Evolutionary conservation across 2,113 vertebrate species (phyloP), one percentile per base, ranked within the genome.

Genomic region (Cheilinus undulatus): DNA sequence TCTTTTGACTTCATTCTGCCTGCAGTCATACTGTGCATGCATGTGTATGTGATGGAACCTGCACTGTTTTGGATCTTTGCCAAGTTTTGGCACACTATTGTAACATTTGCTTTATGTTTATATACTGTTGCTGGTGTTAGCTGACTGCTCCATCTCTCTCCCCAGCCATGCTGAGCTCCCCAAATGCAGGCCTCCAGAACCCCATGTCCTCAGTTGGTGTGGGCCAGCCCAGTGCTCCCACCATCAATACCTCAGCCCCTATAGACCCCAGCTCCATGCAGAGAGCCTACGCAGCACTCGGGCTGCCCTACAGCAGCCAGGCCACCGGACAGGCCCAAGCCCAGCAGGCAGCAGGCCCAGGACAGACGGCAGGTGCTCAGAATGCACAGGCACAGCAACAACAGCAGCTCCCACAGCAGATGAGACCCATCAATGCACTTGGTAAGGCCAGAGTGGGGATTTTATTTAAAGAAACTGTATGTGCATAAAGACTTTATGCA

Each of bases 201-300:
- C 92, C 96, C 30, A 94, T 99, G 14, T 95, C 96, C 4, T 95
- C 95, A 38, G 95, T 95, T 62, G 95, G 95, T 24, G 86, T 96
- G 3, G 96, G 96, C 76, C 98, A 97, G 78, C 94, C 95, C 79
- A 94, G 90, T 52, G 82, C 96, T 36, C 92, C 97, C 65, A 88
- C 95, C 3, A 92, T 98, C 46, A 97, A 92, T 89, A 96, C 96
- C 86, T 94, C 97, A 48, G 93, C 97, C 15, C 95, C 97, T 12
- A 98, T 99, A 71, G 98, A 99, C 91, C 97, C 97, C 91, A 98
- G 97, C 92, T 99, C 98, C 90, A 99, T 99, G 98, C 97, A 99
- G 87, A 94, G 97, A 81, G 97, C 97, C 19, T 99, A 99, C 0
- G 98, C 96, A 28, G 97, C 98, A 52, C 96, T 99, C 8, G 98